Conservation (phyloP, 2,113 vertebrate genomes). For the Mus pahari region DNA sequence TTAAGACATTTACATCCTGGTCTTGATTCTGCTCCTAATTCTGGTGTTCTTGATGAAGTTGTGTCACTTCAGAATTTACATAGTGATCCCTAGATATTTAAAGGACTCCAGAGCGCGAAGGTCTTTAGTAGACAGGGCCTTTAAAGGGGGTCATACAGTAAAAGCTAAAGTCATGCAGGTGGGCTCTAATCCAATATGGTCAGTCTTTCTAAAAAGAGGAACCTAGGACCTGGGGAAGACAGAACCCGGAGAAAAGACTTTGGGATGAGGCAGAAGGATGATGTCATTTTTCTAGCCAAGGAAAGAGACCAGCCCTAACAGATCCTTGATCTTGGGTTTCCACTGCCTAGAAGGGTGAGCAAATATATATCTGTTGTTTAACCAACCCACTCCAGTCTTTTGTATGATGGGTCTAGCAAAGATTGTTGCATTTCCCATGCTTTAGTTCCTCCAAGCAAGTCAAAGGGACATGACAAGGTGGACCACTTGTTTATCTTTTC, state of each 20-base stretch:
- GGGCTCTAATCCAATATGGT: neutral
- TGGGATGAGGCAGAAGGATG: neutral
- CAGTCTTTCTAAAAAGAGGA: neutral
- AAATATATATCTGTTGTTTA: neutral
- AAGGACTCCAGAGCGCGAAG: neutral
- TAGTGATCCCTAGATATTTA: neutral
- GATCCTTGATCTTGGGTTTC: neutral
- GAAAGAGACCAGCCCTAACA: neutral
- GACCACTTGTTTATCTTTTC: neutral
- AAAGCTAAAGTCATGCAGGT: neutral
- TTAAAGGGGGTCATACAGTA: neutral
- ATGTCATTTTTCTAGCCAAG: neutral
- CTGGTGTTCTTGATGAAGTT: neutral
- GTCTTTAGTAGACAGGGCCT: neutral
- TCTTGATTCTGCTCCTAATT: neutral
- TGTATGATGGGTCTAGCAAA: neutral
- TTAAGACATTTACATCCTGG: neutral
- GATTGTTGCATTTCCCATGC: neutral
- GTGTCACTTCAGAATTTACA: neutral
- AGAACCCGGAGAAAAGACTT: neutral
- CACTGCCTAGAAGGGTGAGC: neutral
- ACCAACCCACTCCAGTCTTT: neutral
- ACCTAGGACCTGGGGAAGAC: neutral
- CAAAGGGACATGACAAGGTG: neutral
- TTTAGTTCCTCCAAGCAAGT: constrained; percentile 17